A percentile compares a stretch with the other conserved stretches of the same genome.
Evolutionary conservation across 2,797 vertebrate genomes (phyloP).

Genomic region (Avahi laniger): DNA sequence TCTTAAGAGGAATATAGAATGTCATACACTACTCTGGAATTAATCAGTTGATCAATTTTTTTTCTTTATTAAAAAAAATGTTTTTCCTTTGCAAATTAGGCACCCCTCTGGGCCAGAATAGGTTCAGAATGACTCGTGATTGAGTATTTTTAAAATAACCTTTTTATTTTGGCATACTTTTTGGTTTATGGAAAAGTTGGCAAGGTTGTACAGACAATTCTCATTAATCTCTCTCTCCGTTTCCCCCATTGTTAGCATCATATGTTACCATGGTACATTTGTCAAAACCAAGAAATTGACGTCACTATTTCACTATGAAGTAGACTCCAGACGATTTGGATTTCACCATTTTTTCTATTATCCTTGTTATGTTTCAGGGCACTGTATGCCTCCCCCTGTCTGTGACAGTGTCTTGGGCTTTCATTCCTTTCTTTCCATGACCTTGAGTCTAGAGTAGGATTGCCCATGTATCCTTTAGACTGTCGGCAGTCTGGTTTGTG

Average conservation of each 20-base stretch:
- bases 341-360: background rate
- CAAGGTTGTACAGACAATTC: background rate
- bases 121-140: background rate
- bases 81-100: background rate
- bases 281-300: background rate
- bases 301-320: background rate
- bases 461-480: background rate
- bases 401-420: background rate
- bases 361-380: background rate
- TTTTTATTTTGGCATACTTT: conserved; percentile 2
- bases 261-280: background rate
- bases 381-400: background rate
- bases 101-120: background rate
- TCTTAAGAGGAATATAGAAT: background rate
- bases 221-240: background rate
- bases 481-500: background rate
- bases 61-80: background rate
- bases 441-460: background rate
- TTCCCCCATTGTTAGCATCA: background rate
- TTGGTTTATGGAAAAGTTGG: background rate
- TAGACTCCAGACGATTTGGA: background rate
- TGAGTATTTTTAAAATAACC: background rate
- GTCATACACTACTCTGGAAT: background rate
- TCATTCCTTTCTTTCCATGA: conserved; percentile 3
- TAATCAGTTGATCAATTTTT: background rate